Evolutionary conservation across 2,888 invertebrate genomes (phyloP).

Genomic region (Scrobipalpa atriplicella): DNA sequence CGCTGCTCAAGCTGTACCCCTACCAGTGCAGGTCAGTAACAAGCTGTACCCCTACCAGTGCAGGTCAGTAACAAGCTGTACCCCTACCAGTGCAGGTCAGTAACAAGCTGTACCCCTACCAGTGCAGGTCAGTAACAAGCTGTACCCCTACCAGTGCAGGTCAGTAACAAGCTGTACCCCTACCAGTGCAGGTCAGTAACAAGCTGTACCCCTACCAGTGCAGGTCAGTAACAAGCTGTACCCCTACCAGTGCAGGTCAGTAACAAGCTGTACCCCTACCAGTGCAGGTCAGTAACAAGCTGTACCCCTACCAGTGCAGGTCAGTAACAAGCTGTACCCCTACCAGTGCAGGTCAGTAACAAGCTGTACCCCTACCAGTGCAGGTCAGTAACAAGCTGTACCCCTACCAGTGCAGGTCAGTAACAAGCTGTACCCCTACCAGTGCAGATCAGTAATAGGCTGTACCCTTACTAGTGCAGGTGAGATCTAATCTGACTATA

Average conservation of each 20-base stretch:
- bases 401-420: slow-evolving; percentile 89
- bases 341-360: slow-evolving; percentile 87
- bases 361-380: slow-evolving; percentile 94
- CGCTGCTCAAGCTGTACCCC: slow-evolving; percentile 91
- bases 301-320: too few species aligned
- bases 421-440: too few species aligned
- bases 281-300: too few species aligned
- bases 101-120: slow-evolving; percentile 90
- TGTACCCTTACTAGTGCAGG: too few species aligned
- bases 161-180: too few species aligned
- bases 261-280: too few species aligned
- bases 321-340: background rate
- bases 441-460: too few species aligned
- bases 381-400: slow-evolving; percentile 77
- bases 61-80: slow-evolving; percentile 93
- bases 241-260: slow-evolving; percentile 87
- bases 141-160: too few species aligned
- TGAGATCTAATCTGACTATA: too few species aligned
- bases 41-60: slow-evolving; percentile 88
- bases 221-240: too few species aligned
- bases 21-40: slow-evolving; percentile 92
- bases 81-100: slow-evolving; percentile 91
- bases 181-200: too few species aligned
- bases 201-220: too few species aligned
- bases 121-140: slow-evolving; percentile 81